Conservation (phyloP, 2,797 vertebrate genomes). For the Otus scops region DNA sequence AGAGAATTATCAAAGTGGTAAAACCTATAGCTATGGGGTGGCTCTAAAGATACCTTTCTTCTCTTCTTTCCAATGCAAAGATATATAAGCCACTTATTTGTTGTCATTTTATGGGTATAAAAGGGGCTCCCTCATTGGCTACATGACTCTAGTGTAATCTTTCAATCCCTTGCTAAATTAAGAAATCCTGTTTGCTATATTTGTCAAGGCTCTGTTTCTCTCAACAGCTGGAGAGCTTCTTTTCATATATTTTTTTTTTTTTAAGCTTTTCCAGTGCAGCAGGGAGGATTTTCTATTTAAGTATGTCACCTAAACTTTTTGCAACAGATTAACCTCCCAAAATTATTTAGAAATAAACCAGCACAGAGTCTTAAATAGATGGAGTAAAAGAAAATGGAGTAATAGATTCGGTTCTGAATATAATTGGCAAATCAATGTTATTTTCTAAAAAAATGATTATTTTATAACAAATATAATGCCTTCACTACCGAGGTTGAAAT, state of each 20-base stretch:
- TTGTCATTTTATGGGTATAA: not conserved
- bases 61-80: not conserved
- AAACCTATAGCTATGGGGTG: not conserved
- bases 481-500: not conserved
- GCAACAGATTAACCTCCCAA: not conserved
- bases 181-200: conserved; percentile 4
- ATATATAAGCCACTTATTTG: not conserved
- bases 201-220: not conserved
- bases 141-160: not conserved
- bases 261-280: not conserved
- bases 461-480: not conserved
- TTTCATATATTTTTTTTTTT: not conserved
- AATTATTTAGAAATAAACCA: not conserved
- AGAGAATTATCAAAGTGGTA: not conserved
- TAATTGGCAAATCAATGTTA: not conserved
- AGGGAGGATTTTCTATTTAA: not conserved
- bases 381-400: not conserved
- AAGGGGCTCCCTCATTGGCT: not conserved
- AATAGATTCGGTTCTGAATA: not conserved
- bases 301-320: not conserved
- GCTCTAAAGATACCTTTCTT: not conserved
- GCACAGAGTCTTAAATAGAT: not conserved
- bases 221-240: not conserved
- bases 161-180: not conserved
- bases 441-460: not conserved